Evolutionary conservation across 2,888 invertebrate genomes (phyloP).

Genomic region (Drosophila parthenogenetica): DNA sequence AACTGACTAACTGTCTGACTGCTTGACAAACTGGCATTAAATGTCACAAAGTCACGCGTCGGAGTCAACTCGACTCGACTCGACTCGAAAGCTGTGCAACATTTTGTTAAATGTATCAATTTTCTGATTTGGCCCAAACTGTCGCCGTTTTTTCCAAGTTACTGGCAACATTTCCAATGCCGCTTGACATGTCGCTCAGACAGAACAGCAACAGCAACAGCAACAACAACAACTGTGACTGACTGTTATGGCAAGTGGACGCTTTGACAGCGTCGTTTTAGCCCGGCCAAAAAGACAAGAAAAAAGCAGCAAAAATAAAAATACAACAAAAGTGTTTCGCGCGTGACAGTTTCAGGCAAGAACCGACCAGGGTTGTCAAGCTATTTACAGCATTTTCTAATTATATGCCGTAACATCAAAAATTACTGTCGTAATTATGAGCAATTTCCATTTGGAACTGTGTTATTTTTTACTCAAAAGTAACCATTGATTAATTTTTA

Average conservation of each 20-base stretch:
- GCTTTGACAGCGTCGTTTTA: constrained; percentile 69
- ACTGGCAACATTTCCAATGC: constrained; percentile 33
- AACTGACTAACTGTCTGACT: constrained; percentile 51
- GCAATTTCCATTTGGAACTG: too few relatives aligned
- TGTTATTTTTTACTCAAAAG: too few relatives aligned
- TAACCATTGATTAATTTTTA: too few relatives aligned
- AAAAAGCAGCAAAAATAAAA: neutral
- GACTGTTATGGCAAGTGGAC: constrained; percentile 64
- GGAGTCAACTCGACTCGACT: constrained; percentile 35
- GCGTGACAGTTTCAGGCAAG: constrained; percentile 57
- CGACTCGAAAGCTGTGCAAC: constrained; percentile 58
- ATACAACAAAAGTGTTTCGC: constrained; percentile 13
- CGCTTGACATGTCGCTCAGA: constrained; percentile 32
- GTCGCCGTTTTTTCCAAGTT: constrained; percentile 37
- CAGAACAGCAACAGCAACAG: constrained; percentile 12
- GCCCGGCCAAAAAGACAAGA: constrained; percentile 26
- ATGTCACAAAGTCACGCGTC: constrained; percentile 77
- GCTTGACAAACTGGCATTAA: constrained; percentile 74
- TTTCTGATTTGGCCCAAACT: constrained; percentile 68
- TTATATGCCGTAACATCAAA: neutral
- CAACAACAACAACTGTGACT: constrained; percentile 51
- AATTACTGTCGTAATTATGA: neutral
- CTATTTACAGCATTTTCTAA: neutral
- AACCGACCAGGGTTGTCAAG: constrained; percentile 47
- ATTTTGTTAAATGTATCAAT: constrained; percentile 72